Evolutionary conservation across 2,113 vertebrate genomes (phyloP).

Genomic region (Archocentrus centrarchus): DNA sequence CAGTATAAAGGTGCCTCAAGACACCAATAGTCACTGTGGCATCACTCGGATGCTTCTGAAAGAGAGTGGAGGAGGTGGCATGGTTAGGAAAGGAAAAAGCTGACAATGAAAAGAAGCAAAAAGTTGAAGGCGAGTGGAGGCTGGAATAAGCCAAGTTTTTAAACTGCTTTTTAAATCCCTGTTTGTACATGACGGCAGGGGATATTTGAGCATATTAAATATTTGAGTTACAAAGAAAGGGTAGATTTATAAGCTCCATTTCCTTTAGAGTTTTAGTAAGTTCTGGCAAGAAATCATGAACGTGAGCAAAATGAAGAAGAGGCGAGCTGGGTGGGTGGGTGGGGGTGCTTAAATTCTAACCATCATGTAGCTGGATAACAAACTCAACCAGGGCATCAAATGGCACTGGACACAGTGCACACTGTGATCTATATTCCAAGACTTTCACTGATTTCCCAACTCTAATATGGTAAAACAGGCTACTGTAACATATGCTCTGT

Average conservation of each 20-base stretch:
- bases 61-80: background rate
- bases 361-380: background rate
- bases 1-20: background rate
- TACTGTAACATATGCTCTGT: conserved; percentile 48
- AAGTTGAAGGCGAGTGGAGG: background rate
- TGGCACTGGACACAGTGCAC: conserved; percentile 22
- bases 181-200: background rate
- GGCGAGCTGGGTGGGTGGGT: background rate
- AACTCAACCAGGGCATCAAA: conserved; percentile 29
- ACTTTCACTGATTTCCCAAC: conserved; percentile 65
- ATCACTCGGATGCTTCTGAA: conserved; percentile 11
- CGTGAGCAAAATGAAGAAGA: background rate
- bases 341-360: background rate
- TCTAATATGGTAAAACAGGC: conserved; percentile 48
- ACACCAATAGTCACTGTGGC: conserved; percentile 1
- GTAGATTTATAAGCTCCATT: background rate
- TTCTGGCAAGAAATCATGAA: background rate
- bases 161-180: conserved; percentile 7
- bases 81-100: background rate
- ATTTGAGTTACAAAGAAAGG: background rate
- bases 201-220: conserved; percentile 3
- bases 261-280: background rate
- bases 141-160: background rate
- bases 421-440: conserved; percentile 56
- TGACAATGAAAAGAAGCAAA: background rate